Evolutionary conservation across 2,888 invertebrate species (phyloP).

Genomic region (Drosophila peninsularis): DNA sequence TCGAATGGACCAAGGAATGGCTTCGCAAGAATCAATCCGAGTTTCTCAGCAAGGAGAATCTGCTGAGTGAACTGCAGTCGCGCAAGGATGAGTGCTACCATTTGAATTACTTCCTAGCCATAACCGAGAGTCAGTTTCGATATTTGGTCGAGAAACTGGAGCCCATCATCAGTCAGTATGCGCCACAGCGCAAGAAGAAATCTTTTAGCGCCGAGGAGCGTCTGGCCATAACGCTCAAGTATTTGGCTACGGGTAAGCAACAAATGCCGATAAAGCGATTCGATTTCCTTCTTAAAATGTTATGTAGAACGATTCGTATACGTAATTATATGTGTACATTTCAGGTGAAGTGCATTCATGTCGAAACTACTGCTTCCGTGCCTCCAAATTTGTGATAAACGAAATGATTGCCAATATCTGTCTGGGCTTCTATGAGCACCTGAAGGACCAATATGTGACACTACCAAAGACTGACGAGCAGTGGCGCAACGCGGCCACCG

Average conservation of each 20-base stretch:
- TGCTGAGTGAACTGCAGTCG: conserved; percentile 81
- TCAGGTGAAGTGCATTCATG: conserved; percentile 84
- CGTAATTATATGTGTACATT: conserved; percentile 7
- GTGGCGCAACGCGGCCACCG: conserved; percentile 80
- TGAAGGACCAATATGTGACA: conserved; percentile 83
- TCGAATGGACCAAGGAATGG: conserved; percentile 84
- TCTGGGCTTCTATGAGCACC: conserved; percentile 83
- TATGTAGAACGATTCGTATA: too few species aligned
- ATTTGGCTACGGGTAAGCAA: conserved; percentile 83
- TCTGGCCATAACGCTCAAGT: conserved; percentile 83
- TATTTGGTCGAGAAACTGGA: conserved; percentile 82
- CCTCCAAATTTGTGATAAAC: conserved; percentile 84
- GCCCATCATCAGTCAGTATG: conserved; percentile 82
- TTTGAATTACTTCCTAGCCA: conserved; percentile 83
- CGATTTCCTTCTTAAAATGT: background rate
- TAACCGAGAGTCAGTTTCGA: conserved; percentile 83
- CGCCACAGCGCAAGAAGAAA: conserved; percentile 83
- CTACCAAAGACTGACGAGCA: conserved; percentile 84
- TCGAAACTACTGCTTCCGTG: conserved; percentile 84
- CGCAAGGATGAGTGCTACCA: conserved; percentile 83
- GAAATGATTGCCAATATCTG: conserved; percentile 84
- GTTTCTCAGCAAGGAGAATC: conserved; percentile 82
- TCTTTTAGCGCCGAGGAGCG: conserved; percentile 83
- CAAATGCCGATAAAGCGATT: background rate
- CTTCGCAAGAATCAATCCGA: conserved; percentile 82